A percentile compares a stretch with the other conserved stretches of the same genome.
phyloP scores from a whole-genome alignment of 2,113 vertebrate genomes.

The Sander vitreus region DNA sequence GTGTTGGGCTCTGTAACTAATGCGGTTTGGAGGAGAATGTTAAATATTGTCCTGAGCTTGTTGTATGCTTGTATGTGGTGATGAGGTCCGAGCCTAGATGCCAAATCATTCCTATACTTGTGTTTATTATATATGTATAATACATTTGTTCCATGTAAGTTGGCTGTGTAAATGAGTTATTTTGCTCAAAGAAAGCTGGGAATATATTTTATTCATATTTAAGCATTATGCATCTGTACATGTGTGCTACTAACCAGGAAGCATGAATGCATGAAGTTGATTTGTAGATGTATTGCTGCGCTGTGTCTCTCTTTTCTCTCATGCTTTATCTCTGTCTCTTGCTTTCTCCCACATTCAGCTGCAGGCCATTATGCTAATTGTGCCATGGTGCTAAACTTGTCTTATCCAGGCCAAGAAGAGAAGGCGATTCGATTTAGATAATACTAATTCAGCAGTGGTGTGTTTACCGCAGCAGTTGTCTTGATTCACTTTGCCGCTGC shows the following conservation, averaged over 20 bases:
- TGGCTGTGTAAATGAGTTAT: neutral
- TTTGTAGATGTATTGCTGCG: constrained; percentile 45
- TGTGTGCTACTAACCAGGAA: constrained; percentile 36
- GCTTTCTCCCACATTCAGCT: constrained; percentile 45
- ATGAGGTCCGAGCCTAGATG: neutral
- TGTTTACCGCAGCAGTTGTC: constrained; percentile 49
- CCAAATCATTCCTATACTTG: neutral
- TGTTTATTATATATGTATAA: neutral
- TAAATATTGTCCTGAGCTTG: neutral
- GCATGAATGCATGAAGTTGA: constrained; percentile 35
- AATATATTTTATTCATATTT: constrained; percentile 45
- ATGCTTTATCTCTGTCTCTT: constrained; percentile 34
- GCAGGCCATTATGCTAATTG: constrained; percentile 61
- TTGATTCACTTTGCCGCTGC: constrained; percentile 44
- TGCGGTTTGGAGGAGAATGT: neutral
- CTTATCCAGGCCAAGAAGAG: constrained; percentile 54
- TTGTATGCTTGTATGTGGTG: neutral
- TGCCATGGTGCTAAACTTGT: constrained; percentile 49
- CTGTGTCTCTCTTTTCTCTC: constrained; percentile 29
- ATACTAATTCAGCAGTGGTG: constrained; percentile 37
- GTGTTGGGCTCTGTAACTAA: neutral
- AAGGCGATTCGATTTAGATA: constrained; percentile 62
- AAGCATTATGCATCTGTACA: constrained; percentile 30
- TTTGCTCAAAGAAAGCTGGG: constrained; percentile 5
- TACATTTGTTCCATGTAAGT: neutral